A percentile compares a stretch with the other conserved stretches of the same genome.
phyloP scores from a whole-genome alignment of 2,113 vertebrate species.

The Sturnira hondurensis region DNA sequence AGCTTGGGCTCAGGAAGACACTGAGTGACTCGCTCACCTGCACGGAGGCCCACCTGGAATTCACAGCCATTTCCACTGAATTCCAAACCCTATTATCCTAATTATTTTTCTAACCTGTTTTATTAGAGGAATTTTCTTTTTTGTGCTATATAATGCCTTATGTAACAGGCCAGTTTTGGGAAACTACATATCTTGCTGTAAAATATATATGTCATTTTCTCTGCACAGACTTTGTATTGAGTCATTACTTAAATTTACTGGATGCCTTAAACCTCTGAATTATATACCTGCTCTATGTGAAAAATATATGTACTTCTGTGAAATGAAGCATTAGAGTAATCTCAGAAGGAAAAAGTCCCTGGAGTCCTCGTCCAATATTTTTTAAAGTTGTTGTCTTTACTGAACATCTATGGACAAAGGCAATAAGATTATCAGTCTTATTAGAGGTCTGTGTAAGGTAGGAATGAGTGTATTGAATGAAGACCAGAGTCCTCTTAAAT shows the following conservation, averaged over 20 bases:
- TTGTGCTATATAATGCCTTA: not conserved
- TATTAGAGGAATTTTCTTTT: not conserved
- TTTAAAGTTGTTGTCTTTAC: not conserved
- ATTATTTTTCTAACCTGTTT: not conserved
- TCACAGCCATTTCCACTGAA: not conserved
- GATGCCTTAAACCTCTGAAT: not conserved
- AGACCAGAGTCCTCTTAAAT: not conserved
- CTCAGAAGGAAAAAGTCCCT: not conserved
- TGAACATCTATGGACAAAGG: not conserved
- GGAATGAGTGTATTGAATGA: not conserved
- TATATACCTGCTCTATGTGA: not conserved
- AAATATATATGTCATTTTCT: not conserved
- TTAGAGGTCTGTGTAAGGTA: not conserved
- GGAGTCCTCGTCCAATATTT: not conserved
- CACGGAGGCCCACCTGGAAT: not conserved
- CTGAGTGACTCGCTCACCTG: not conserved
- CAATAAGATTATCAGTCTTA: not conserved
- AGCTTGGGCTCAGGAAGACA: not conserved
- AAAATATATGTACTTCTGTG: not conserved
- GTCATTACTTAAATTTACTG: not conserved
- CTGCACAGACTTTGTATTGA: not conserved
- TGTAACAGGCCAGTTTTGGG: not conserved
- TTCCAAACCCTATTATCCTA: not conserved
- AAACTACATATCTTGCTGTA: not conserved
- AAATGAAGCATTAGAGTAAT: not conserved